Base-by-base conservation (phyloP, 2,113 vertebrate genomes). In the Spea bombifrons region DNA sequence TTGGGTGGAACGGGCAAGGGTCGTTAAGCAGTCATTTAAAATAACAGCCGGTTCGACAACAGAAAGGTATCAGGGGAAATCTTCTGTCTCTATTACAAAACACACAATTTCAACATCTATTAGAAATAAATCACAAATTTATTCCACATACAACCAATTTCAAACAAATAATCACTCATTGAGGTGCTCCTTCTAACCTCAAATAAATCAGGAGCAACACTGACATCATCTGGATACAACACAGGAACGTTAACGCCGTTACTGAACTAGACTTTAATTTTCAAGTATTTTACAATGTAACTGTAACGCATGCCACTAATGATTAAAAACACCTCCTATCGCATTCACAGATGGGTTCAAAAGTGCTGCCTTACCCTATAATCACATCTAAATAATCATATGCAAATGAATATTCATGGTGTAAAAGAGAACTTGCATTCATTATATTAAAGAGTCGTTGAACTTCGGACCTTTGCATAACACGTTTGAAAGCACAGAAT, bases 191-290 rank as follows among this genome's bases (percentile, higher is more conserved):
- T 67, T 7, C 53, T 15, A 47, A 46, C 65, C 55, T 57, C 44
- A 15, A 50, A 76, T 68, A 46, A 68, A 76, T 76, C 65, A 68
- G 57, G 44, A 17, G 30, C 7, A n/a, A 68, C n/a, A 43, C n/a
- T n/a, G 52, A 68, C 63, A 67, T 68, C 50, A 68, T 45, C 47
- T 10, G 44, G 15, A 44, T 15, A 68, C 55, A 49, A 68, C 50
- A 12, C 55, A 46, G 44, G n/a, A 68, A 68, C 65, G 75, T 44
- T 47, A 46, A 53, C 47, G 48, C 47, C 30, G 52, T 67, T 68
- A 68, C 30, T 76, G 65, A 16, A 68, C 49, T 52, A 15, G 65
- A 45, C 75, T 68, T 68, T 65, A 76, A 68, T 76, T 76, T 68
- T 68, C 52, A 68, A 66, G 67, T 5, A 68, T 76, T 76, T 66